Conservation (phyloP, 2,797 vertebrate genomes). For the Pseudocheirus occidentalis region DNA sequence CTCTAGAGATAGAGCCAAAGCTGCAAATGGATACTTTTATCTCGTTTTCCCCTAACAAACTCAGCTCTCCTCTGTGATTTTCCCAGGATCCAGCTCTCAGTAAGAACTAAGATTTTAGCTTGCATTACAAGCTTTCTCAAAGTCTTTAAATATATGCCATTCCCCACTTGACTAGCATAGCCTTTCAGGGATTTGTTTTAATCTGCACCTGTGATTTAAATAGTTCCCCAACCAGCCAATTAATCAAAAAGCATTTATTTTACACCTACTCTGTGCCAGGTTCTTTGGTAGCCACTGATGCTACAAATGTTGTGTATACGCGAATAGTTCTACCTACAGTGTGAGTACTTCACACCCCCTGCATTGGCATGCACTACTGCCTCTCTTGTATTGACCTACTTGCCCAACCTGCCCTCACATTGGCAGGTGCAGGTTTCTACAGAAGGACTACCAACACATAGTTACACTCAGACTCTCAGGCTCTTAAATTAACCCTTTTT, state of each 20-base stretch:
- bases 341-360: not conserved
- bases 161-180: not conserved
- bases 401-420: not conserved
- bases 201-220: not conserved
- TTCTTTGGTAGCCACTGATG: not conserved
- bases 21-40: conserved; percentile 38
- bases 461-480: not conserved
- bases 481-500: not conserved
- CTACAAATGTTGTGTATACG: not conserved
- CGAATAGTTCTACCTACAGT: not conserved
- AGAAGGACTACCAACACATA: not conserved
- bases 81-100: not conserved
- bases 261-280: not conserved
- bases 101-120: not conserved
- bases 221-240: not conserved
- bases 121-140: not conserved
- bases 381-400: not conserved
- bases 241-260: not conserved
- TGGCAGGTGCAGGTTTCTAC: not conserved
- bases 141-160: not conserved
- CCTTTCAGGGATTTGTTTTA: not conserved
- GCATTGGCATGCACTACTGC: not conserved
- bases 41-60: conserved; percentile 19
- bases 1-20: not conserved
- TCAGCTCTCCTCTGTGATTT: not conserved